Conservation (phyloP, 23 tunicate genomes). For the Clavelina lepadiformis region DNA sequence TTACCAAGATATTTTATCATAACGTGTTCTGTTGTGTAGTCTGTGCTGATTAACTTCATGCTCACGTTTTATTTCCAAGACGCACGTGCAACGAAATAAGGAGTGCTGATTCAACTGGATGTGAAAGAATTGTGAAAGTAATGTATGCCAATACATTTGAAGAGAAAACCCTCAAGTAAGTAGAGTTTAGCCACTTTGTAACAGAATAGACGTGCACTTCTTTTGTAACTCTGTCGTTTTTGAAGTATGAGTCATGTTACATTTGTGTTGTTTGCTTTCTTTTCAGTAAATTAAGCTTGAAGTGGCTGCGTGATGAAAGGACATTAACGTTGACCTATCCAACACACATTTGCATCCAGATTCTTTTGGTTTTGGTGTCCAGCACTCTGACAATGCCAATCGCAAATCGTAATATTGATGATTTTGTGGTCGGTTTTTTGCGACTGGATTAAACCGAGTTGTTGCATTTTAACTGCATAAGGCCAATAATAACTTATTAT, state of each 20-base stretch:
- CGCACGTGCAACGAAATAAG: slow-evolving; percentile 27
- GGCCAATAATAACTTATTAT: too few relatives aligned
- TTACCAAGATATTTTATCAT: not conserved
- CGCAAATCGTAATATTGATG: slow-evolving; percentile 34
- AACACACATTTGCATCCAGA: slow-evolving; percentile 34
- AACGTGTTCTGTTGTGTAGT: too few relatives aligned
- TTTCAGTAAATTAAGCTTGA: slow-evolving; percentile 5
- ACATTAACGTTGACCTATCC: slow-evolving; percentile 40
- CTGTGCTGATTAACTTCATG: too few relatives aligned
- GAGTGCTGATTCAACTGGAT: slow-evolving; percentile 29
- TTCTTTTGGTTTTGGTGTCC: slow-evolving; percentile 25
- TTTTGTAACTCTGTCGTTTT: too few relatives aligned
- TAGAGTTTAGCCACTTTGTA: too few relatives aligned
- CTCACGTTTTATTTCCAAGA: slow-evolving; percentile 9
- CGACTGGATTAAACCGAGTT: slow-evolving; percentile 36
- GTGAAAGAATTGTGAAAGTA: slow-evolving; percentile 61
- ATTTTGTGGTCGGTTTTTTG: slow-evolving; percentile 43
- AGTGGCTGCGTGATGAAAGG: slow-evolving; percentile 45
- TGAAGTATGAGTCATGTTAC: too few relatives aligned
- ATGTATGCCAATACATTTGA: slow-evolving; percentile 33
- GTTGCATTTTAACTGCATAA: too few relatives aligned
- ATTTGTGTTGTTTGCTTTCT: too few relatives aligned
- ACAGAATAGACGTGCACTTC: too few relatives aligned
- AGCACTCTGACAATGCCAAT: slow-evolving; percentile 64
- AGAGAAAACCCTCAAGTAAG: slow-evolving; percentile 23